Base-by-base conservation (phyloP, 2,797 vertebrate genomes). In the Centropyge bicolor region DNA sequence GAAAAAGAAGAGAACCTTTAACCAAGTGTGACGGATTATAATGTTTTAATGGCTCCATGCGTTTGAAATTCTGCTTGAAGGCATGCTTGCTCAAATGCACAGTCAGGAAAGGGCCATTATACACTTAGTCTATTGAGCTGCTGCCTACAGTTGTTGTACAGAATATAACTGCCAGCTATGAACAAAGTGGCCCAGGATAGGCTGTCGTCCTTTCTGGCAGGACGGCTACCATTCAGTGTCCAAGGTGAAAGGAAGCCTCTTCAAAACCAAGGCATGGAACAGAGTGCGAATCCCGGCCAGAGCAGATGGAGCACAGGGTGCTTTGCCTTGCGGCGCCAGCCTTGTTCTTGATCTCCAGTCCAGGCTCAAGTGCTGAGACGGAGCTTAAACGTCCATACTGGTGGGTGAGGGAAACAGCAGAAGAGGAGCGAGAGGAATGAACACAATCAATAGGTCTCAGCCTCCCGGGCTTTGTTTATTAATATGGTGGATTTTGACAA, bases 401-500 rank as follows among this genome's bases (percentile, higher is more conserved):
- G 66, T 40, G 6, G 74, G 77, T 71, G 78, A 81, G 69, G 61
- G 71, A 20, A 9, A 64, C 0, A 3, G 19, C 6, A 49, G 59
- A 63, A 70, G 76, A 71, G 43, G 49, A 56, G 73, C 65, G 73
- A 71, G 76, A 81, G 82, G 82, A 86, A 76, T 66, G 72, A 75
- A 56, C 45, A 8, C 46, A 79, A 88, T 87, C 82, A 88, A 87
- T 86, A 78, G 45, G 36, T 61, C 49, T 41, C 38, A 20, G 56
- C 71, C 83, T 77, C 80, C 11, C 24, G 35, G 74, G 83, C 63
- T 66, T 80, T 48, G 59, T 86, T 87, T 77, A 74, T 73, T 86
- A 88, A 87, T 86, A 90, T 89, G 80, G 60, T 69, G 82, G 80
- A 69, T 86, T 84, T 38, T 77, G 80, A 88, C 73, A 67, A 17